Conservation (phyloP, 2,113 vertebrate species). For the Cricetomys ansorgei region DNA sequence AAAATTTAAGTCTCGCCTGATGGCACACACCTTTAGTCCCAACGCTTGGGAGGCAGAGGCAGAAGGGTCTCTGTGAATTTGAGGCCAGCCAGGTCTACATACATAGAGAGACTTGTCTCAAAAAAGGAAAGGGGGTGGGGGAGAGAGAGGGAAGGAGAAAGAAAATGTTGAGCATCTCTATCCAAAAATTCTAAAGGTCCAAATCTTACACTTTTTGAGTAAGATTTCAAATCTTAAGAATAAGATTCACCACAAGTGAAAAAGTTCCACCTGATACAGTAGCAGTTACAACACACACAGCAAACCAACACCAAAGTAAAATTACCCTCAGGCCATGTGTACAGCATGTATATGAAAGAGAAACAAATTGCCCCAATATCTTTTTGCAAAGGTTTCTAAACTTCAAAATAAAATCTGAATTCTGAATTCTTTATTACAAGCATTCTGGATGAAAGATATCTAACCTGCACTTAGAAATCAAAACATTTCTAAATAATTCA, state of each 20-base stretch:
- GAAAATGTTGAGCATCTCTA: background rate
- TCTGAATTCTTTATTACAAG: background rate
- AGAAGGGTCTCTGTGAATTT: background rate
- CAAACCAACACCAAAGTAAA: background rate
- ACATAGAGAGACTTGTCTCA: background rate
- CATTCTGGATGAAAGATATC: background rate
- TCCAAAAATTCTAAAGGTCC: background rate
- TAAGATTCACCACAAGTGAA: background rate
- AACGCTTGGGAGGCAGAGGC: background rate
- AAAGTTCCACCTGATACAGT: too few species aligned
- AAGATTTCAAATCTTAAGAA: too few species aligned
- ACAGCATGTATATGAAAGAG: background rate
- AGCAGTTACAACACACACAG: background rate
- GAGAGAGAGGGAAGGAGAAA: too few species aligned
- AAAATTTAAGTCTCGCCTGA: background rate
- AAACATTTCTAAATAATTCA: slow-evolving; percentile 16
- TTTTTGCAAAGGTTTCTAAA: background rate
- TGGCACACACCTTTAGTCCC: background rate
- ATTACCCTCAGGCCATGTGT: background rate
- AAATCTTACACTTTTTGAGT: background rate
- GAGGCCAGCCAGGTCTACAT: background rate
- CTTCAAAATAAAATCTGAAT: background rate
- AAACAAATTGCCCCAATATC: background rate
- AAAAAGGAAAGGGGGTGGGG: too few species aligned
- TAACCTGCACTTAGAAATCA: background rate